Evolutionary conservation across 2,113 vertebrate species (phyloP).

Genomic region (Pseudorhombus dupliciocellatus): DNA sequence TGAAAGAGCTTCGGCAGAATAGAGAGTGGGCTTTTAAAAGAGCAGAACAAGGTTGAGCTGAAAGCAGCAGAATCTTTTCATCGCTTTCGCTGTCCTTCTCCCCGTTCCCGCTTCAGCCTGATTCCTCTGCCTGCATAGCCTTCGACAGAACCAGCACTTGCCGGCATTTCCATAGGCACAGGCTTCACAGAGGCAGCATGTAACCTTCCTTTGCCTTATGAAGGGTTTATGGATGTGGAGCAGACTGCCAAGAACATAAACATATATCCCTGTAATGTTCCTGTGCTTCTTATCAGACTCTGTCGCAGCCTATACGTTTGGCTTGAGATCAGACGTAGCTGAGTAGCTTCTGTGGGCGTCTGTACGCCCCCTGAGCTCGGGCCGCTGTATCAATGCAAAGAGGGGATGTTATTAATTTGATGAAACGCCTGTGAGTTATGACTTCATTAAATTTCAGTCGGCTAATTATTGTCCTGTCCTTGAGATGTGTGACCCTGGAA

Average conservation of each 20-base stretch:
- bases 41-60: neutral
- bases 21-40: neutral
- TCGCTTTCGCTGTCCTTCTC: conserved; percentile 17
- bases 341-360: conserved; percentile 5
- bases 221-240: conserved; percentile 28
- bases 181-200: conserved; percentile 11
- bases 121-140: conserved; percentile 6
- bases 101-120: conserved; percentile 12
- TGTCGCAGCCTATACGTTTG: conserved; percentile 20
- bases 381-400: conserved; percentile 35
- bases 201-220: conserved; percentile 21
- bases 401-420: conserved; percentile 53
- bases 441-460: conserved; percentile 50
- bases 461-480: conserved; percentile 59
- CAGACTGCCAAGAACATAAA: conserved; percentile 44
- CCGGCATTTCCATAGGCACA: conserved; percentile 50
- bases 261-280: conserved; percentile 23
- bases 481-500: conserved; percentile 45
- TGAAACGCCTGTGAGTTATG: conserved; percentile 51
- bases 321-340: conserved; percentile 26
- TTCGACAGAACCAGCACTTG: conserved; percentile 12
- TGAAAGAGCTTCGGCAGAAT: no score
- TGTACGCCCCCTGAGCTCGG: conserved; percentile 5
- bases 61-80: conserved; percentile 2
- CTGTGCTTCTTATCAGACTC: conserved; percentile 3